Conservation (phyloP, 2,797 vertebrate species). For the Gymnothorax javanicus region DNA sequence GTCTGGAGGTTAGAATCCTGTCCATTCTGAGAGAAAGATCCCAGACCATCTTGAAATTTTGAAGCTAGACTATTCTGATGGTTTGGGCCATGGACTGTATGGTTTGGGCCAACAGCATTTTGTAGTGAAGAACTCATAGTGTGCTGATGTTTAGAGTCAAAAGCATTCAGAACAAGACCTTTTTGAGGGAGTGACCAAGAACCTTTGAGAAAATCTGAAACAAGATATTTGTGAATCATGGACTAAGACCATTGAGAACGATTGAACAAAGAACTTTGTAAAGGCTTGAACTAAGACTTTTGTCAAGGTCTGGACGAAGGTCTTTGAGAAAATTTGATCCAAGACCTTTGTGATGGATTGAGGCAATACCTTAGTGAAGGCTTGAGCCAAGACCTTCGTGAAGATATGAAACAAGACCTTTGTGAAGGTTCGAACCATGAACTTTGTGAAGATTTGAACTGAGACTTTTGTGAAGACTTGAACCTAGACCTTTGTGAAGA, state of each 20-base stretch:
- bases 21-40: background rate
- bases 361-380: background rate
- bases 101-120: too few species aligned
- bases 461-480: background rate
- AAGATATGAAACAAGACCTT: background rate
- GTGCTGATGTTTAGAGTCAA: too few species aligned
- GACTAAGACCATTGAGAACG: too few species aligned
- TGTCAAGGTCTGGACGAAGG: background rate
- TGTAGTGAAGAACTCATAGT: too few species aligned
- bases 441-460: background rate
- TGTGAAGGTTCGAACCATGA: background rate
- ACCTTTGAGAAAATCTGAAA: too few species aligned
- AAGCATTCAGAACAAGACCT: too few species aligned
- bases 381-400: background rate
- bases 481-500: background rate
- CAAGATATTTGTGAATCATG: too few species aligned
- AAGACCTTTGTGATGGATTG: background rate
- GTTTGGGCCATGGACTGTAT: too few species aligned
- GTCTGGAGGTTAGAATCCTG: background rate
- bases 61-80: background rate
- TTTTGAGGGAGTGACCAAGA: too few species aligned
- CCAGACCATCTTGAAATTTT: too few species aligned
- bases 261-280: too few species aligned
- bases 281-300: background rate
- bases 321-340: background rate